Conservation (phyloP, 2,888 invertebrate genomes). For the Choreutis nemorana region DNA sequence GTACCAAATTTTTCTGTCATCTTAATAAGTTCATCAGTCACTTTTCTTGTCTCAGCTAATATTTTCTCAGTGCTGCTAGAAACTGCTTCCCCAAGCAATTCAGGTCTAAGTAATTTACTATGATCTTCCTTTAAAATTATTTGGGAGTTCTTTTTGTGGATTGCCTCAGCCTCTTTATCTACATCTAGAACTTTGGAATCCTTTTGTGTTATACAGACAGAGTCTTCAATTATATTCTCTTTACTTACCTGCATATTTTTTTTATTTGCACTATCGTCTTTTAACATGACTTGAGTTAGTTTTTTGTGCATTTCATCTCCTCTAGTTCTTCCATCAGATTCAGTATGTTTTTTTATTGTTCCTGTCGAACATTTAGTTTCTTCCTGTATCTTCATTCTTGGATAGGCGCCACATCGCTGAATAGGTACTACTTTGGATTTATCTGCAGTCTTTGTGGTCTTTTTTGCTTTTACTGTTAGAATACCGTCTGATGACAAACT, state of each 20-base stretch:
- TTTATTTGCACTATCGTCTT: no score
- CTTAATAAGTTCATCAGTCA: no score
- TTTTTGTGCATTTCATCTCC: slow-evolving; percentile 1
- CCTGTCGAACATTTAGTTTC: slow-evolving; percentile 1
- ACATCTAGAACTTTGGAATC: no score
- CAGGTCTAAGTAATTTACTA: slow-evolving; percentile 22
- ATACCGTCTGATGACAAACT: slow-evolving; percentile 30
- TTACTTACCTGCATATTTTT: no score
- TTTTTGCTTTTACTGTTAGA: slow-evolving; percentile 22
- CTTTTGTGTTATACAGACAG: no score
- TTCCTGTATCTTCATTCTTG: slow-evolving; percentile 5
- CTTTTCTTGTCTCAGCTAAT: no score
- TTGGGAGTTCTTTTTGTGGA: slow-evolving; percentile 14
- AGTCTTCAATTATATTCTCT: no score
- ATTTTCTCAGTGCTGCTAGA: slow-evolving; percentile 1
- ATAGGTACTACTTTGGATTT: slow-evolving; percentile 27
- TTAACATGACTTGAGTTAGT: no score
- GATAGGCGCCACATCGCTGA: slow-evolving; percentile 16
- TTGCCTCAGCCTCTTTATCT: background rate
- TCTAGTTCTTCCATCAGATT: slow-evolving; percentile 7
- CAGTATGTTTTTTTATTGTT: no score
- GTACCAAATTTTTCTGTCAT: no score
- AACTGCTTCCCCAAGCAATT: slow-evolving; percentile 16
- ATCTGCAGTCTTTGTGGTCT: slow-evolving; percentile 11
- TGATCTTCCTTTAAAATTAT: slow-evolving; percentile 22